Base-by-base conservation (phyloP, 2,113 vertebrate genomes). In the Phrynosoma blainvillii region DNA sequence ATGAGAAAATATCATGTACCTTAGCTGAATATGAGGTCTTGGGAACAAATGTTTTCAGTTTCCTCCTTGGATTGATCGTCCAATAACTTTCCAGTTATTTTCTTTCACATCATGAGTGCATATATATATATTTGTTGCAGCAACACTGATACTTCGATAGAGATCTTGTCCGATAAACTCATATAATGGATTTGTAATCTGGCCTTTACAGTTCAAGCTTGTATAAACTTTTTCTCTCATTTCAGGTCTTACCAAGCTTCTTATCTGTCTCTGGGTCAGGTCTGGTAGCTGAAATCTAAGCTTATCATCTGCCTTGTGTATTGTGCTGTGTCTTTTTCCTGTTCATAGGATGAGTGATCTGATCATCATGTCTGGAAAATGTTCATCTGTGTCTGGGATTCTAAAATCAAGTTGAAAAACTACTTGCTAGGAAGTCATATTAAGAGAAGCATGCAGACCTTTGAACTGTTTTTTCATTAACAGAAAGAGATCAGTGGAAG, bases 151-250 rank as follows among this genome's bases (percentile, higher is more conserved):
- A 59, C 52, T 59, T 75, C 74, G 52, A 84, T 84, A 52, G 74
- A 16, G 21, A 75, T 74, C 83, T 75, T 84, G 70, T 75, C 71
- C 59, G 83, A 40, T 75, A 36, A 84, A 59, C 13, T 75, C 12
- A n/a, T 75, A 59, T 56, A 40, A 84, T 54, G 32, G 71, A 75
- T 84, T 56, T 75, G 52, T 75, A 84, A 75, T 56, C 52, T 84
- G 71, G n/a, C 54, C 71, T 84, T 59, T 75, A 84, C 83, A 75
- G 83, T 25, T 84, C 20, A 40, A 52, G 21, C n/a, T 40, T n/a
- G 23, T 75, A 54, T 59, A 84, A 75, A 84, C 12, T 3, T 84
- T 84, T 75, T 75, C 52, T 84, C n/a, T 84, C 52, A 75, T 84
- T 84, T 54, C 83, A 75, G 47, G 52, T 36, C n/a, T 59, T 14